Evolutionary conservation across 2,888 invertebrate genomes (phyloP).

Genomic region (Ariolimax columbianus): DNA sequence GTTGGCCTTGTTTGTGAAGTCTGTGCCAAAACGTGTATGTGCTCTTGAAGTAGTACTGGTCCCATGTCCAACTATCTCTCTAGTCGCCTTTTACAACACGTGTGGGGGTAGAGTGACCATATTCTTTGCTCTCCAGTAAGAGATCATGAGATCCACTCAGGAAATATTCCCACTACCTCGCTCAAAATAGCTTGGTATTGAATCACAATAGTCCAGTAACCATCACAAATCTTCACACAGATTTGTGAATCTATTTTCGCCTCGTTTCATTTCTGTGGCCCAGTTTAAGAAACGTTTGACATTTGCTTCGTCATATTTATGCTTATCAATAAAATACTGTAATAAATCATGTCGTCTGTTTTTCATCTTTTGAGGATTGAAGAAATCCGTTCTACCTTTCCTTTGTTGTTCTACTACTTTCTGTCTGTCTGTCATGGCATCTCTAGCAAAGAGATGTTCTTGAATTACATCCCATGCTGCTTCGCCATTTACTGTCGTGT

Average conservation of each 20-base stretch:
- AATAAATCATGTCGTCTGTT: conserved; percentile 42
- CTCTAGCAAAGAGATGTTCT: conserved; percentile 44
- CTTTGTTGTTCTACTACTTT: conserved; percentile 41
- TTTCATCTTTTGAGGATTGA: conserved; percentile 49
- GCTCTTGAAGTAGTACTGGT: no score
- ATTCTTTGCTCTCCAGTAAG: no score
- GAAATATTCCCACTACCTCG: no score
- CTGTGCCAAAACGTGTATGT: no score
- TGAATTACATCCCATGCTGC: conserved; percentile 51
- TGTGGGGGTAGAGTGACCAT: no score
- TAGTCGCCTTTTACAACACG: no score
- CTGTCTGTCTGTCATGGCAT: conserved; percentile 52
- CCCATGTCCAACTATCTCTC: no score
- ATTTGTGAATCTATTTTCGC: conserved; percentile 33
- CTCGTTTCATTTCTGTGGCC: conserved; percentile 47
- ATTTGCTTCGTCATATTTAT: conserved; percentile 8
- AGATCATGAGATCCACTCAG: no score
- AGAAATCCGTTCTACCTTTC: conserved; percentile 32
- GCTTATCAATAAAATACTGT: conserved; percentile 44
- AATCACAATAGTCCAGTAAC: no score
- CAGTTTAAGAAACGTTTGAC: conserved; percentile 49
- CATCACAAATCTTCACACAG: conserved; percentile 20
- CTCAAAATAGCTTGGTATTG: no score
- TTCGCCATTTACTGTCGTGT: conserved; percentile 49
- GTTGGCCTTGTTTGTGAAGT: no score